Base-by-base conservation (phyloP, 2,888 invertebrate species). In the Eucera pruinosa region DNA sequence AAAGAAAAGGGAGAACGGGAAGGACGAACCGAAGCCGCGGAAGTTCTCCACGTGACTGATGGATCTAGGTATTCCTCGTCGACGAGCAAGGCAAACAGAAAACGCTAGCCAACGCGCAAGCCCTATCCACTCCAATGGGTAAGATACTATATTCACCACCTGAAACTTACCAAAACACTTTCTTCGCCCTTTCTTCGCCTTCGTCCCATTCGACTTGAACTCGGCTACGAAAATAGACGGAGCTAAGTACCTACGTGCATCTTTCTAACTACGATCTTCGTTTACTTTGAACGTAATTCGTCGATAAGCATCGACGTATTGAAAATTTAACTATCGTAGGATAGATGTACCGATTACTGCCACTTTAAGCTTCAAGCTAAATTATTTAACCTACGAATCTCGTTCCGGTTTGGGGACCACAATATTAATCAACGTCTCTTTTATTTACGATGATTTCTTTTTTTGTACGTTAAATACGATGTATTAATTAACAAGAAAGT, bases 21-120 rank as follows among this genome's bases (percentile, higher is more conserved):
- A 52, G 30, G 39, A 39, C 82, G 87, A 82, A 84, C 88, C 84
- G 87, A 78, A 82, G 85, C 83, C 87, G 87, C 85, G 86, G 81
- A 85, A 79, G 83, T 75, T 85, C 89, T 87, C 89, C 89, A 90
- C 89, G 89, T 90, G 89, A 90, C 89, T 90, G 88, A 86, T 75
- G 83, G 74, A 81, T 82, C 81, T 71, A 76, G 60, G 74, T 55
- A 69, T 69, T 79, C 65, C 77, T 77, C 83, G 81, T 50, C 60
- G 81, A 74, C 82, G 80, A 75, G 73, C 75, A 83, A 85, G 82
- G 72, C 79, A 86, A 86, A 86, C 76, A 81, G 78, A 81, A 85
- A 80, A 83, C 79, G 3, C 7, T 18, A 61, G 61, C 68, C 81
- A 85, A 65, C 82, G 88, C 88, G 88, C 88, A 89, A 84, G 87